Evolutionary conservation across 2,113 vertebrate species (phyloP), one percentile per base, ranked within the genome.

Genomic region (Xiphophorus maculatus): DNA sequence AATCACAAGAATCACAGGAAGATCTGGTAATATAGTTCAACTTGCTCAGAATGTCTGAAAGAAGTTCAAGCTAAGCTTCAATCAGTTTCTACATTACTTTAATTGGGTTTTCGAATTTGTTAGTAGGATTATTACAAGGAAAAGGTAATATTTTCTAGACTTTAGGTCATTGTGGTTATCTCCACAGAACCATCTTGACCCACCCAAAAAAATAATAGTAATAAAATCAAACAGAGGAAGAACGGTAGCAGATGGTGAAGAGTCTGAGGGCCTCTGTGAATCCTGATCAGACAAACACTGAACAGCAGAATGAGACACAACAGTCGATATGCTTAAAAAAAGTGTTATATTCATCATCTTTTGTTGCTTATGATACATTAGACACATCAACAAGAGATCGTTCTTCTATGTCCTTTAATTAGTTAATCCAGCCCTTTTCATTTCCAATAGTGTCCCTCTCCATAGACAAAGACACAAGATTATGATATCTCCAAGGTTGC

Each of bases 261-360:
- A 69, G 71, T 86, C 89, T 22, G 76, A 88, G 88, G 91, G 86
- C 87, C 74, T 64, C 48, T 25, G 63, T 89, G 90, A 40, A 90
- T 93, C 85, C 80, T 63, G 33, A 90, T 71, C 87, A 86, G 66
- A 60, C 83, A 81, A 82, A 85, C 85, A 79, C 86, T 86, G 76
- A 88, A 85, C 84, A 89, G 79, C 85, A 74, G 86, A 92, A 92
- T 92, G 90, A 92, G 90, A 83, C 77, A 83, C 90, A 89, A 85
- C 92, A 92, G 91, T 93, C 94, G 92, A 90, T 87, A 79, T 69
- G 91, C 75, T n/a, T 66, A 90, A 91, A 84, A 84, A 88, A 88
- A 91, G 89, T 68, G 79, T 80, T 90, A 93, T 93, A 92, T 94
- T 92, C 92, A 94, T 88, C 87, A 88, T 79, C 76, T 89, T 86